phyloP scores from a whole-genome alignment of 2,888 invertebrate genomes.

The Drosophila neonasuta region DNA sequence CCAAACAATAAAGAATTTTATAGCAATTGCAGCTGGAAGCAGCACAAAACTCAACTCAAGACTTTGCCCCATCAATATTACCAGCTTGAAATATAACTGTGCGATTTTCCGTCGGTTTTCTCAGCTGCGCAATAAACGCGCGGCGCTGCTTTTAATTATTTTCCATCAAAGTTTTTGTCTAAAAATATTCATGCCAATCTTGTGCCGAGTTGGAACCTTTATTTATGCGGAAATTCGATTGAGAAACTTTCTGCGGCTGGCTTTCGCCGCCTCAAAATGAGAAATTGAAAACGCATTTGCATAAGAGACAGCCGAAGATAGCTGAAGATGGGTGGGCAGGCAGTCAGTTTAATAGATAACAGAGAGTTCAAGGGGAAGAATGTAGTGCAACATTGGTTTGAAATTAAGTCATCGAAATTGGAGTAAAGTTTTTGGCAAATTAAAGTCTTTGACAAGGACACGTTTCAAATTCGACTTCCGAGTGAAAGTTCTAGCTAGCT shows the following conservation, averaged over 20 bases:
- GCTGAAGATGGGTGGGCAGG: not conserved
- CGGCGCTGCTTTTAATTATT: slow-evolving; percentile 31
- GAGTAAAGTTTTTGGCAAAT: slow-evolving; percentile 19
- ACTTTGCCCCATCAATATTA: not conserved
- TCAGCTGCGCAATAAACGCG: slow-evolving; percentile 29
- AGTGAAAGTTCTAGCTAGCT: not conserved
- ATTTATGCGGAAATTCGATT: slow-evolving; percentile 23
- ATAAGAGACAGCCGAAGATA: slow-evolving; percentile 10
- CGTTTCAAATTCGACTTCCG: slow-evolving; percentile 9
- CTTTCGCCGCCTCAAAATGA: slow-evolving; percentile 10
- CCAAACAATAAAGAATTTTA: slow-evolving; percentile 1
- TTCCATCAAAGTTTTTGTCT: slow-evolving; percentile 10
- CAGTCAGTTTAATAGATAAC: not conserved
- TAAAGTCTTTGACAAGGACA: slow-evolving; percentile 25
- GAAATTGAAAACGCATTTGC: slow-evolving; percentile 36
- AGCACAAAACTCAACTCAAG: not conserved
- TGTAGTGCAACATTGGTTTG: slow-evolving; percentile 15
- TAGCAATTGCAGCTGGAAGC: not conserved
- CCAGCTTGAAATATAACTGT: not conserved
- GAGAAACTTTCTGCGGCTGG: slow-evolving; percentile 15
- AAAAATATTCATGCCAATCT: slow-evolving; percentile 20
- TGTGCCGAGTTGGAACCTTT: slow-evolving; percentile 2
- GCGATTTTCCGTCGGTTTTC: slow-evolving; percentile 8
- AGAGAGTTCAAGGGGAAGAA: slow-evolving; percentile 5
- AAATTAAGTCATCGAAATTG: slow-evolving; percentile 21